A percentile compares a stretch with the other conserved stretches of the same genome.
phyloP scores from a whole-genome alignment of 2,797 vertebrate species.

The Atherinosoma microstoma region DNA sequence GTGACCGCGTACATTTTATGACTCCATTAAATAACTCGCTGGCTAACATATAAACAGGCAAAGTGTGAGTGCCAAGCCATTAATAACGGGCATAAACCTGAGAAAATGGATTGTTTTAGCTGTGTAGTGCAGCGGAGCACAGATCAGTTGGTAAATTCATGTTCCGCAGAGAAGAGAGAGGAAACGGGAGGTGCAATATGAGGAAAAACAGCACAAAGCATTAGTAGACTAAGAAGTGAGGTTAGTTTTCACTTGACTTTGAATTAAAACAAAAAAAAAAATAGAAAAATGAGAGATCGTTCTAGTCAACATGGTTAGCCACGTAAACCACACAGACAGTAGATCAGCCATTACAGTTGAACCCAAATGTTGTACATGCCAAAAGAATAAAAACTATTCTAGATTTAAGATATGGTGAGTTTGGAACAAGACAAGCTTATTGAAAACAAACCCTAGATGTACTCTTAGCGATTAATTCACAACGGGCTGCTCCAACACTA shows the following conservation, averaged over 20 bases:
- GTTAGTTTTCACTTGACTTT: conserved; percentile 14
- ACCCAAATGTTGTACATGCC: neutral
- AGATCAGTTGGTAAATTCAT: conserved; percentile 60
- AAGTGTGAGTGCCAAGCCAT: conserved; percentile 61
- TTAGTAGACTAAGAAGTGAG: neutral
- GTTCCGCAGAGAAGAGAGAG: conserved; percentile 13
- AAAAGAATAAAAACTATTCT: no score
- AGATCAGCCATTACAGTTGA: neutral
- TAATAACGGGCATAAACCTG: conserved; percentile 74
- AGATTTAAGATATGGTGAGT: neutral
- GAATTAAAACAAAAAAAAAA: neutral
- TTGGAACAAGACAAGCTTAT: neutral
- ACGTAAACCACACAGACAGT: neutral
- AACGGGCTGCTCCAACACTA: neutral
- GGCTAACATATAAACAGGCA: conserved; percentile 68
- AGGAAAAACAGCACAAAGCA: conserved; percentile 1
- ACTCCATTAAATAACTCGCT: conserved; percentile 75
- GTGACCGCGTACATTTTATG: conserved; percentile 70
- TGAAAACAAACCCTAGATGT: neutral
- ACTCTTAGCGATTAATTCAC: neutral
- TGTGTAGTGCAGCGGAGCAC: conserved; percentile 42
- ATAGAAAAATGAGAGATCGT: conserved; percentile 5
- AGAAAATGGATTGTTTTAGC: conserved; percentile 68
- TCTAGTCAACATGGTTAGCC: neutral
- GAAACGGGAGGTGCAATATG: neutral